Base-by-base conservation (phyloP, 2,888 invertebrate genomes). In the Drosophila fungiperda region DNA sequence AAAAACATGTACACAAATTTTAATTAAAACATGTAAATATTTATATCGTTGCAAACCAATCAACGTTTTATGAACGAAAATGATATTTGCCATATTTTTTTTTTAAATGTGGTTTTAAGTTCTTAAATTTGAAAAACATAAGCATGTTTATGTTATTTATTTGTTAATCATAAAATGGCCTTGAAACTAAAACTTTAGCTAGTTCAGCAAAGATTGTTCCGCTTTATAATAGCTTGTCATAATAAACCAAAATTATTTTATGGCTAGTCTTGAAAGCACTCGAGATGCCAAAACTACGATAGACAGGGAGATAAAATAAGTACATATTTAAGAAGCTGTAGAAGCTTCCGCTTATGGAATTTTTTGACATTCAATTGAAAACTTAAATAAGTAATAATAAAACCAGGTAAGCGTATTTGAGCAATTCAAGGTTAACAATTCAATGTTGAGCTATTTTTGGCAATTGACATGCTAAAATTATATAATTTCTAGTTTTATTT, bases 381-480 rank as follows among this genome's bases (percentile, higher is more conserved):
- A 53, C 64, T 65, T 71, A 17, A 70, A 65, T 60, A 20, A 75
- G 67, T 54, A 74, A 73, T 50, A 67, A 64, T 36, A 63, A 29
- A 29, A 29, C 65, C 64, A 75, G 66, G 66, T 80, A 78, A 76
- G 70, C 55, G 38, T 67, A 48, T 80, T 80, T 1, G 23, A 76
- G 54, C 29, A 59, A 64, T 64, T 70, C 80, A 77, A 76, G 80
- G 78, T 49, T 53, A 42, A 29, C 61, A 50, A n/a, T 54, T 68
- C 61, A 62, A 78, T 74, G 59, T 45, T 66, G 53, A 75, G 76
- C 49, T 67, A 70, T 67, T 75, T 79, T 79, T 63, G 70, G 65
- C 74, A 54, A 57, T 63, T 58, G 68, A 74, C 50, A 29, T 45
- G 57, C 20, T 42, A 49, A 52, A 61, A 61, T 55, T 60, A 45